Conservation (phyloP, 1,140 invertebrate species). For the Nasonia longicornis region DNA sequence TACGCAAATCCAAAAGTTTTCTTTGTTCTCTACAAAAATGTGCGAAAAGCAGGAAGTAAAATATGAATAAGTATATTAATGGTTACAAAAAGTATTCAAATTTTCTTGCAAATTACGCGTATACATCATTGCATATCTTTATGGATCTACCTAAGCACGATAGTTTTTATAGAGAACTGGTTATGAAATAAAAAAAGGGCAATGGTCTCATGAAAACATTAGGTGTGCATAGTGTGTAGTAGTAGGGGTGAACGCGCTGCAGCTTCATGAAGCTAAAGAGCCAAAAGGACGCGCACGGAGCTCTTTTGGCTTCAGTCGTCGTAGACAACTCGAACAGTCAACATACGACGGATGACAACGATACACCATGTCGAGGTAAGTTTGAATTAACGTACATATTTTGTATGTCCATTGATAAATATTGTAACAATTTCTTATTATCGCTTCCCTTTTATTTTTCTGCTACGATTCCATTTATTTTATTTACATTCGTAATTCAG, state of each 20-base stretch:
- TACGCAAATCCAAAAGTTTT: no score
- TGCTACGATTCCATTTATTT: not conserved
- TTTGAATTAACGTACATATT: not conserved
- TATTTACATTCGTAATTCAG: not conserved
- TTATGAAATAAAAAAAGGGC: constrained; percentile 17
- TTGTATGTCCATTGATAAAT: no score
- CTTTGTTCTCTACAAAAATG: no score
- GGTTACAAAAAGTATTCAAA: no score
- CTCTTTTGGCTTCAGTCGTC: constrained; percentile 42
- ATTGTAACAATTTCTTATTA: not conserved
- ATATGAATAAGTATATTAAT: no score
- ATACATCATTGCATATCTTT: not conserved
- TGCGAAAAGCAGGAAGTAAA: no score
- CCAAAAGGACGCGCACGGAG: constrained; percentile 34
- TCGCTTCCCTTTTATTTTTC: not conserved
- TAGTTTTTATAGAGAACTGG: not conserved
- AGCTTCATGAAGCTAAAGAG: constrained; percentile 18
- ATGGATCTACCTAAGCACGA: not conserved
- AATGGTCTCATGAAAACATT: constrained; percentile 27
- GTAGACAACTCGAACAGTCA: constrained; percentile 10
- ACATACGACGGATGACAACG: constrained; percentile 37
- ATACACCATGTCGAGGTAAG: constrained; percentile 39
- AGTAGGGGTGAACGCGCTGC: constrained; percentile 22
- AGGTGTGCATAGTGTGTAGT: not conserved
- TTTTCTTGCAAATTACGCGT: not conserved